Evolutionary conservation across 2,113 vertebrate genomes (phyloP).

Genomic region (Numenius arquata): DNA sequence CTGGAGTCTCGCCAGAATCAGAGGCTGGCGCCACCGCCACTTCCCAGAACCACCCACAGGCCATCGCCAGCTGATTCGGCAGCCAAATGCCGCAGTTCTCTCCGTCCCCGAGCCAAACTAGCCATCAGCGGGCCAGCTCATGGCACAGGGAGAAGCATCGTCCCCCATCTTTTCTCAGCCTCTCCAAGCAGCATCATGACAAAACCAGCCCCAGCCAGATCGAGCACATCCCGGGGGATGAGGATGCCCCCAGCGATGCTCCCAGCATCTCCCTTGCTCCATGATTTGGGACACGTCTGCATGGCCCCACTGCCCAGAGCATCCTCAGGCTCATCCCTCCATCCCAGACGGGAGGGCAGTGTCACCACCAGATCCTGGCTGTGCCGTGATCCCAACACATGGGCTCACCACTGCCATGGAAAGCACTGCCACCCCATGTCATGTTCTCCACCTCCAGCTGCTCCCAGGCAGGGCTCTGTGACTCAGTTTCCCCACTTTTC

Average conservation of each 20-base stretch:
- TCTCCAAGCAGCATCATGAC: not conserved
- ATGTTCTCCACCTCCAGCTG: not conserved
- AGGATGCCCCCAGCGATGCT: accelerated
- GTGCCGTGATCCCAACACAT: not conserved
- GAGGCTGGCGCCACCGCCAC: not conserved
- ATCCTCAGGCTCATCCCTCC: not conserved
- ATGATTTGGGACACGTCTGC: not conserved
- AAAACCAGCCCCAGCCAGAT: not conserved
- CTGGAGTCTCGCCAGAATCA: not conserved
- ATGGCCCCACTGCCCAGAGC: accelerated
- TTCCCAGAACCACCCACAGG: not conserved
- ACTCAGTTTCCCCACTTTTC: not conserved
- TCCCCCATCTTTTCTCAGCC: not conserved
- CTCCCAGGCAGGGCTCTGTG: not conserved
- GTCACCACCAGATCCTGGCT: not conserved
- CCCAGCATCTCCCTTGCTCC: not conserved
- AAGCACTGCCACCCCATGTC: not conserved
- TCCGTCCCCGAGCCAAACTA: not conserved
- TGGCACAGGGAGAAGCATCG: accelerated
- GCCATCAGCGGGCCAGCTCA: not conserved
- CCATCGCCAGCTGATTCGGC: accelerated
- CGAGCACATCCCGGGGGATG: accelerated
- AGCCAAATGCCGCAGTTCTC: not conserved
- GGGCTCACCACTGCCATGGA: not conserved
- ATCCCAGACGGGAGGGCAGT: not conserved